A percentile compares a stretch with the other conserved stretches of the same genome.
These are phyloP conservation scores for Benitochromis conjunctus DNA, from an alignment of 2,113 vertebrate species.

Conservation along the genomic window DNA sequence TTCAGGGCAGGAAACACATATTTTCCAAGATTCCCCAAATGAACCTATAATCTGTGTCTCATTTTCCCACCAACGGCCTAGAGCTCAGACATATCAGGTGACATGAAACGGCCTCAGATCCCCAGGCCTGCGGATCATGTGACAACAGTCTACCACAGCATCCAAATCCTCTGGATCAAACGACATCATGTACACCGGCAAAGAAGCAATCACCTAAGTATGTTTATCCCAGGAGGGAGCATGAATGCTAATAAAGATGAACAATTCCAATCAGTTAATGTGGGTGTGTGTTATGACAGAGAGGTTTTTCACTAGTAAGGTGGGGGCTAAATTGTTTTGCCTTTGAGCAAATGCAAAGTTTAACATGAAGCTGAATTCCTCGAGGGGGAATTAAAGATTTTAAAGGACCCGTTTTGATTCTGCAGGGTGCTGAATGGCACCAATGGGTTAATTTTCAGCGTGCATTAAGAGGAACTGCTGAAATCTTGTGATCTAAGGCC, in stretches of 20 bases:
- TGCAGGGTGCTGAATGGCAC: not conserved
- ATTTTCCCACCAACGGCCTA: slow-evolving; percentile 47
- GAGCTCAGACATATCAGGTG: slow-evolving; percentile 59
- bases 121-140: slow-evolving; percentile 38
- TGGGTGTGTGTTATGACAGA: not conserved
- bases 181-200: slow-evolving; percentile 36
- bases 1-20: not conserved
- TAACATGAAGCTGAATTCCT: slow-evolving; percentile 5
- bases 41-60: slow-evolving; percentile 47
- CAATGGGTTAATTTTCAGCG: slow-evolving; percentile 36
- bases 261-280: slow-evolving; percentile 65
- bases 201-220: slow-evolving; percentile 65
- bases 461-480: slow-evolving; percentile 34
- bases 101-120: slow-evolving; percentile 46
- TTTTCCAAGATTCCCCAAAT: slow-evolving; percentile 32
- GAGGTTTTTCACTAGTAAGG: slow-evolving; percentile 14
- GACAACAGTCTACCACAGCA: slow-evolving; percentile 40
- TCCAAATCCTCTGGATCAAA: slow-evolving; percentile 66
- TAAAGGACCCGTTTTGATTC: slow-evolving; percentile 22
- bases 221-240: slow-evolving; percentile 37
- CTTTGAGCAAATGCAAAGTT: not conserved
- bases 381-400: slow-evolving; percentile 4
- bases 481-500: not conserved
- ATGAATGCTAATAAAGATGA: slow-evolving; percentile 60
- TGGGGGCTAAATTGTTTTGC: slow-evolving; percentile 10